Percentiles rank a stretch among this genome's conserved stretches.
phyloP scores from a whole-genome alignment of 2,113 vertebrate species.

The Prunella fulvescens region DNA sequence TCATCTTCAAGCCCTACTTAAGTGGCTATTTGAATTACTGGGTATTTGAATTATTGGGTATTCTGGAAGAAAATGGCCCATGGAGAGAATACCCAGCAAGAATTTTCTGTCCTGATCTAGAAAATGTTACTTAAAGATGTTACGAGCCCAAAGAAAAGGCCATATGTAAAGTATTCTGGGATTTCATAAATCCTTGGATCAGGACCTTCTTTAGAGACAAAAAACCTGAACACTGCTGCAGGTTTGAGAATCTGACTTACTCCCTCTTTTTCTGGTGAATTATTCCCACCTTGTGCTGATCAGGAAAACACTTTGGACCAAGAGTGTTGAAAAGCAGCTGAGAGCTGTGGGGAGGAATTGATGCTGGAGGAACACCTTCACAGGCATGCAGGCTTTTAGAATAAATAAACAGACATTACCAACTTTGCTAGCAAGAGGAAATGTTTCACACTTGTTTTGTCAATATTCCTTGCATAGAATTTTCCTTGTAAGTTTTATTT shows the following conservation, averaged over 20 bases:
- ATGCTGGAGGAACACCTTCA: not conserved
- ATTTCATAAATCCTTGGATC: not conserved
- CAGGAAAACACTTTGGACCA: not conserved
- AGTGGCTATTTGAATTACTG: not conserved
- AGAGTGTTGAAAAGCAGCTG: not conserved
- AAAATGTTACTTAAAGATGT: not conserved
- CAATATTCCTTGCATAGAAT: not conserved
- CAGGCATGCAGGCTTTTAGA: not conserved
- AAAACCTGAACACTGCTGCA: not conserved
- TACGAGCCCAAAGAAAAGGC: not conserved
- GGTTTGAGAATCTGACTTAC: not conserved
- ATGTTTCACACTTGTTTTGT: not conserved
- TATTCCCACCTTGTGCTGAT: not conserved
- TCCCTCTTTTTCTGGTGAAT: not conserved
- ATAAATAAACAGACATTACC: not conserved
- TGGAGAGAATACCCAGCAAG: not conserved
- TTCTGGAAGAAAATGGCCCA: not conserved
- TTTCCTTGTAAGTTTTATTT: not conserved
- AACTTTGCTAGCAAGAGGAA: not conserved
- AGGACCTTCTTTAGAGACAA: not conserved
- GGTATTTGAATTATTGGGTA: not conserved
- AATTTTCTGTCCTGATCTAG: not conserved
- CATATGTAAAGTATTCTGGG: accelerated
- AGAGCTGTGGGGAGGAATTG: not conserved
- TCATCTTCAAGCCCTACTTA: not conserved